Conservation (phyloP, 2,113 vertebrate species). For the Burhinus oedicnemus region DNA sequence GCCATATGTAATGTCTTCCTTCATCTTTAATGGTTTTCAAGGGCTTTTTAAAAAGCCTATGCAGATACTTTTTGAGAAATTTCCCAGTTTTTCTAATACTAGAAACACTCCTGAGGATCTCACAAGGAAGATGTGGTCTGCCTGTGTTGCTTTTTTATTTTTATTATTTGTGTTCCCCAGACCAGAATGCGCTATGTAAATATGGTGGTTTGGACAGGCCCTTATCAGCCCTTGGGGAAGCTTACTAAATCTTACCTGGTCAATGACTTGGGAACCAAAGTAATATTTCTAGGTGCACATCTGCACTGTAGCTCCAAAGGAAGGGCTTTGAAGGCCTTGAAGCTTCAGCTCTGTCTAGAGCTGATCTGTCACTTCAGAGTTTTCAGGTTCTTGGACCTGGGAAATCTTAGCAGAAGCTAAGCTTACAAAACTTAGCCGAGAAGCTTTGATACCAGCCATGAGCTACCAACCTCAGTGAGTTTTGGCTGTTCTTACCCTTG, state of each 20-base stretch:
- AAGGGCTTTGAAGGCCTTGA: not conserved
- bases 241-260: not conserved
- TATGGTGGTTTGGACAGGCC: not conserved
- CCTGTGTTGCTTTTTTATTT: not conserved
- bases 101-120: fast-evolving
- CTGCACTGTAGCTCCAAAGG: not conserved
- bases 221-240: not conserved
- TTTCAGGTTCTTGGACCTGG: not conserved
- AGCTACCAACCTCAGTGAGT: not conserved
- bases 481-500: not conserved
- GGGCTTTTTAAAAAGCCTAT: not conserved
- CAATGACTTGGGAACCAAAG: not conserved
- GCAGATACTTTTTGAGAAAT: no score
- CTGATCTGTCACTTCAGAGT: not conserved
- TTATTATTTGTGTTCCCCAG: not conserved
- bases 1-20: not conserved
- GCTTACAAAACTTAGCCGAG: not conserved
- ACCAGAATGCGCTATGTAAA: not conserved
- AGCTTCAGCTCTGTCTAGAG: not conserved
- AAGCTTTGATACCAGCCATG: not conserved
- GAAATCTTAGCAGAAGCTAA: not conserved
- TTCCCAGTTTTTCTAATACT: not conserved
- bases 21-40: not conserved
- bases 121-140: not conserved
- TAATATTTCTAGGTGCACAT: not conserved